These are phyloP conservation scores for Brachypterus glaber DNA, from an alignment of 2,888 invertebrate genomes.

Conservation along the genomic window DNA sequence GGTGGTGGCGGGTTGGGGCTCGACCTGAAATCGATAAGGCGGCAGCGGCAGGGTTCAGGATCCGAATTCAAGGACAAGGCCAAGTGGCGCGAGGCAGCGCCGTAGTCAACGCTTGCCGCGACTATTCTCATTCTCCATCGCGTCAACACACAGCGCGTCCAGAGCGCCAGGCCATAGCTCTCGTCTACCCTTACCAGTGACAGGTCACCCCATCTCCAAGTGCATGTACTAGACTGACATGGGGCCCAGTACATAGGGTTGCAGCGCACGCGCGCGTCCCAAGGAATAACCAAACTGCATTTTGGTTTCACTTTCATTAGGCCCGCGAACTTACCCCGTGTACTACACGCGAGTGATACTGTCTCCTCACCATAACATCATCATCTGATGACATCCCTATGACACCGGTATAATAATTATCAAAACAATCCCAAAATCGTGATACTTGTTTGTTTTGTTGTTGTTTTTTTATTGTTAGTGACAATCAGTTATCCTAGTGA, in stretches of 20 bases:
- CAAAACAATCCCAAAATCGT: too few species aligned
- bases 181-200: conserved; percentile 41
- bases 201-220: conserved; percentile 43
- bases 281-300: conserved; percentile 32
- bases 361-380: too few species aligned
- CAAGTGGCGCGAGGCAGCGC: conserved; percentile 37
- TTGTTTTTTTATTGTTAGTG: too few species aligned
- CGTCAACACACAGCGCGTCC: conserved; percentile 35
- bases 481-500: too few species aligned
- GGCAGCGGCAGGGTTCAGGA: conserved; percentile 39
- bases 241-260: conserved; percentile 38
- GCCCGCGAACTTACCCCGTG: conserved; percentile 25
- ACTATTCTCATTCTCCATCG: conserved; percentile 44
- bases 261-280: conserved; percentile 46
- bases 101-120: conserved; percentile 13
- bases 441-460: too few species aligned
- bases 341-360: too few species aligned
- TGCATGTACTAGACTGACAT: conserved; percentile 49
- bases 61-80: conserved; percentile 50
- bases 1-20: conserved; percentile 23
- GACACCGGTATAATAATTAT: too few species aligned
- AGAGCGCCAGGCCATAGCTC: conserved; percentile 41
- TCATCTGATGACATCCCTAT: too few species aligned
- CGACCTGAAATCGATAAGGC: conserved; percentile 40
- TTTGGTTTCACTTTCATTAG: conserved; percentile 42